Evolutionary conservation across 2,113 vertebrate species (phyloP).

Genomic region (Tursiops truncatus): DNA sequence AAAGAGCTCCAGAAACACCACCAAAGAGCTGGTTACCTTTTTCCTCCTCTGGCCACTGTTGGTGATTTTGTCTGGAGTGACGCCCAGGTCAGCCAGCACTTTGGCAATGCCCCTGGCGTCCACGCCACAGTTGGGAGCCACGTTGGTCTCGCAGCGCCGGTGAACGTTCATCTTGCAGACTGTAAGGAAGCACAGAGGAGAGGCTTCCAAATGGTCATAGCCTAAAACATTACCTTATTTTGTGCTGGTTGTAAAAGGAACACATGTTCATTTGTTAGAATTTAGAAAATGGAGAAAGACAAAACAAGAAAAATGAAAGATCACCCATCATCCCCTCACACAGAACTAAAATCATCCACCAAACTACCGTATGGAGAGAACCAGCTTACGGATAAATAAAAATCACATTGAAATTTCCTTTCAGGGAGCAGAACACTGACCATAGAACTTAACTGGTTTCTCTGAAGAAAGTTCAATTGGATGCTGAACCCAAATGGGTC

Average conservation of each 20-base stretch:
- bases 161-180: constrained; percentile 99
- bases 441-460: not conserved
- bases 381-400: not conserved
- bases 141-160: constrained; percentile 96
- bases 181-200: constrained; percentile 73
- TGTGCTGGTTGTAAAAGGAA: not conserved
- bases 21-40: constrained; percentile 87
- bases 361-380: not conserved
- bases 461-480: not conserved
- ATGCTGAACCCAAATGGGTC: not conserved
- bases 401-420: not conserved
- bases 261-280: not conserved
- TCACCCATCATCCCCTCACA: not conserved
- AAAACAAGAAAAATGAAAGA: not conserved
- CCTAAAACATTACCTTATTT: not conserved
- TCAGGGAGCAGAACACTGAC: not conserved
- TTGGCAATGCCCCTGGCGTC: constrained; percentile 97
- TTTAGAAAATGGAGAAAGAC: not conserved
- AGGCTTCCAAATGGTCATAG: not conserved
- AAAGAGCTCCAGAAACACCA: not conserved
- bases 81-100: constrained; percentile 96
- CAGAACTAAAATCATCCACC: not conserved
- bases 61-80: constrained; percentile 98
- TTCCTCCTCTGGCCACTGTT: constrained; percentile 95
- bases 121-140: constrained; percentile 98